Conservation (phyloP, 2,113 vertebrate species). For the western clawed frog (Xenopus tropicalis) region UCB_Xtro_10.0 CM004450.2:89667501-89668000, state of each 20-base stretch:
- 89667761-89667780: constrained; percentile 39
- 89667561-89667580: constrained; percentile 79
- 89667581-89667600: constrained; percentile 85
- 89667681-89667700: constrained; percentile 53
- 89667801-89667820: constrained; percentile 33
- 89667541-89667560: constrained; percentile 77
- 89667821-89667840: constrained; percentile 25
- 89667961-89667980: constrained; percentile 28
- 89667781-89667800: constrained; percentile 18
- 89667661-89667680: constrained; percentile 53
- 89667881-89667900: neutral
- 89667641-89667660: constrained; percentile 63
- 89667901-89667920: neutral
- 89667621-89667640: constrained; percentile 71
- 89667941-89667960: constrained; percentile 31
- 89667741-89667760: constrained; percentile 40
- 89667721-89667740: constrained; percentile 48
- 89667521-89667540: constrained; percentile 70
- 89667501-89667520: constrained; percentile 80
- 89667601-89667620: constrained; percentile 81
- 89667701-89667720: constrained; percentile 20
- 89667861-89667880: neutral
- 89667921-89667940: constrained; percentile 24
- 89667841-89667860: constrained; percentile 26
- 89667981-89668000: constrained; percentile 36